Base-by-base conservation (phyloP, 2,888 invertebrate genomes). In the Drosophila affinis region DNA sequence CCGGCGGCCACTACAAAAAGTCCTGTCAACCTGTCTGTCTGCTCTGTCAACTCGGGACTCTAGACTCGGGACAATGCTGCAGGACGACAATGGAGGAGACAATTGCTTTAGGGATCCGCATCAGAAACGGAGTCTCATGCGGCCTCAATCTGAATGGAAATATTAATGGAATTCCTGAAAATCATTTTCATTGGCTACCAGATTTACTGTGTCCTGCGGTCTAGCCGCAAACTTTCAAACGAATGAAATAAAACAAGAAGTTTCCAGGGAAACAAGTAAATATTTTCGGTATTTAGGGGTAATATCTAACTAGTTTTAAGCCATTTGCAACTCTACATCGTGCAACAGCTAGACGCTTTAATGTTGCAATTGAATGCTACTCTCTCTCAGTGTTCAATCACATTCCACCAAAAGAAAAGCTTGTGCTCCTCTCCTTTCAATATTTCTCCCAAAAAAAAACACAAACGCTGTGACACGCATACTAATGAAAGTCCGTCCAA, bases 401-500 rank as follows among this genome's bases (percentile, higher is more conserved):
- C 21, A 3, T 21, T 21, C 14, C 34, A 7, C 32, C 62, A 17
- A 47, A 61, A 18, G 39, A 14, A 39, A 12, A 18, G 12, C 9
- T 2, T 34, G 9, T 3, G 51, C 17, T 10, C n/a, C 18, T 17
- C 47, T 52, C 4, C 32, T 18, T 29, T 29, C 21, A 32, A 29
- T 39, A 54, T 21, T 54, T 54, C 32, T 21, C n/a, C n/a, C 18
- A 21, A 44, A 39, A 29, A 14, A 24, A 32, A 53, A 34, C 9
- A 54, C 32, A 14, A 21, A 10, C 21, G 14, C 21, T 46, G 69
- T 49, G 44, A 45, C 60, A 70, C 67, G 74, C 57, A 72, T 74
- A 72, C 71, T 74, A 72, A 72, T 72, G 54, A 58, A 74, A 12
- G 71, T n/a, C 29, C n/a, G 39, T 39, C 48, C 57, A 18, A 54